Percentiles rank a stretch among this genome's conserved stretches.
Evolutionary conservation across 2,113 vertebrate genomes (phyloP).

Genomic region (Cromileptes altivelis): DNA sequence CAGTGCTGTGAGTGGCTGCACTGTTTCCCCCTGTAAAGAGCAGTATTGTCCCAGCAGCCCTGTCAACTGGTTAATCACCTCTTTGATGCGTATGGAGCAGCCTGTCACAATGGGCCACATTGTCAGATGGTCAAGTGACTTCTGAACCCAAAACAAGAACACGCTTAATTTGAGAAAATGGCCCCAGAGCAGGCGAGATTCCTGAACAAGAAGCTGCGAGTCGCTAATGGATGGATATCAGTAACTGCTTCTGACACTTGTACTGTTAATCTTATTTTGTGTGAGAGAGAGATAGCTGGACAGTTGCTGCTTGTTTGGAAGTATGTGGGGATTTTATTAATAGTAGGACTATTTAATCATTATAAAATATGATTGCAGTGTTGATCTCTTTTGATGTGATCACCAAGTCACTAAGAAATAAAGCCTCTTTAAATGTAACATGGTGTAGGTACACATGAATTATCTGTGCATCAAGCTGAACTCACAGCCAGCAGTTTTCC

Average conservation of each 20-base stretch:
- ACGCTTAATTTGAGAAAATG: slow-evolving; percentile 80
- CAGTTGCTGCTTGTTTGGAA: slow-evolving; percentile 21
- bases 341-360: neutral
- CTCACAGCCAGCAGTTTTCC: neutral
- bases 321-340: neutral
- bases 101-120: slow-evolving; percentile 82
- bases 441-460: neutral
- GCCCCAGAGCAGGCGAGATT: slow-evolving; percentile 63
- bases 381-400: neutral
- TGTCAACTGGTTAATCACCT: slow-evolving; percentile 86
- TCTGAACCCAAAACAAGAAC: slow-evolving; percentile 83
- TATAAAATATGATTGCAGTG: neutral
- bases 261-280: slow-evolving; percentile 39
- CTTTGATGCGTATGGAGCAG: slow-evolving; percentile 85
- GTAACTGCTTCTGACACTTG: slow-evolving; percentile 46
- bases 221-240: slow-evolving; percentile 40
- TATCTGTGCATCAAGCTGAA: neutral
- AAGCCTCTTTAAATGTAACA: neutral
- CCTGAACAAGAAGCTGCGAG: slow-evolving; percentile 53
- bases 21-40: slow-evolving; percentile 82
- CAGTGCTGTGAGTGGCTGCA: slow-evolving; percentile 73
- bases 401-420: neutral
- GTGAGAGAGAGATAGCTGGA: neutral
- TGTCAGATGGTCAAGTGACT: slow-evolving; percentile 80
- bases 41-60: slow-evolving; percentile 82